Evolutionary conservation across 2,797 vertebrate genomes (phyloP), one percentile per base, ranked within the genome.

Genomic region (Pygocentrus nattereri): DNA sequence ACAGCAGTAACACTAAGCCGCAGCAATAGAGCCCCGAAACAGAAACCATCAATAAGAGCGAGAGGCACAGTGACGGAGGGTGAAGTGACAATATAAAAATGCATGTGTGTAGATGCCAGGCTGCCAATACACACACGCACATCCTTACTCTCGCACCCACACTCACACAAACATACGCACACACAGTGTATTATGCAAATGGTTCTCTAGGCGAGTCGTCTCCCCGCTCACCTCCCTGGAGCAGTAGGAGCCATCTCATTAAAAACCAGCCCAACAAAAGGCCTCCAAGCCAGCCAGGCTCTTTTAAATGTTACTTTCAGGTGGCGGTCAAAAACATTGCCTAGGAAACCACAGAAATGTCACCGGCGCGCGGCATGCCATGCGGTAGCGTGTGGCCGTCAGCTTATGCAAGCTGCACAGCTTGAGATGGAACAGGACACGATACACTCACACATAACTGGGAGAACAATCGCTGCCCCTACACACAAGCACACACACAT

Each of bases 161-260:
- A 88, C 89, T 90, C 90, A 90, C 89, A 88, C 90, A 84, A 34
- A 52, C 61, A 80, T 65, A 71, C 75, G 78, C 79, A 90, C 89
- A 89, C 91, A 84, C 71, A 91, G 89, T 90, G 90, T 92, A 92
- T 94, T 94, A 95, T 95, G 94, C 93, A 94, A 95, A 94, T 94
- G 92, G 89, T 89, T 85, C 92, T 92, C 88, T 90, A 88, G 91
- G 89, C 90, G 80, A 76, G 91, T 92, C 92, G 90, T 93, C 94
- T 94, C 91, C 90, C 82, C 87, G 88, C 83, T 87, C 92, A 91
- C 89, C 87, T 93, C 92, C 92, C 93, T 88, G 87, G 92, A 92
- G 94, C 92, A 90, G 93, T 91, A 89, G 70, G 93, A 89, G 89
- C 93, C 91, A 90, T 93, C 94, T 95, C 93, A 95, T 95, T 95